These are phyloP conservation scores for Antheraea assamensis DNA, from an alignment of 2,888 invertebrate genomes.

Conservation along the genomic window DNA sequence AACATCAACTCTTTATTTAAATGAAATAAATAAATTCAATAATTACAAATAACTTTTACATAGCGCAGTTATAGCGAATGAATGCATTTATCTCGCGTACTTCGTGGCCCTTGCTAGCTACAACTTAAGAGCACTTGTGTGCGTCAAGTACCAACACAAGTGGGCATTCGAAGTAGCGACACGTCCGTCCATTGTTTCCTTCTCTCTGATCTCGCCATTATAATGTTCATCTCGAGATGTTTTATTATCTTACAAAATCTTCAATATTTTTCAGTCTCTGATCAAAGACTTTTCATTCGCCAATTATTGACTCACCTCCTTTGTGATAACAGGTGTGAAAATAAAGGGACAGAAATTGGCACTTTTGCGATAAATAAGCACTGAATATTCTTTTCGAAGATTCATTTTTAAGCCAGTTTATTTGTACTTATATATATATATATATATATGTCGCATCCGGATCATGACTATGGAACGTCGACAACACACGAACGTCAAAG, in stretches of 20 bases:
- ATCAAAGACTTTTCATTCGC: conserved; percentile 9
- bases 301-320: conserved; percentile 7
- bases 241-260: conserved; percentile 5
- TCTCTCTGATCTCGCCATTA: conserved; percentile 20
- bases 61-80: neutral
- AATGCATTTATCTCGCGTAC: neutral
- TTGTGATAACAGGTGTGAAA: conserved; percentile 5
- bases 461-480: too few species aligned
- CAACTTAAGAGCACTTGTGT: conserved; percentile 15
- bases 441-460: too few species aligned
- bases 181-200: conserved; percentile 23
- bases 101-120: conserved; percentile 13
- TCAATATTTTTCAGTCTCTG: conserved; percentile 11
- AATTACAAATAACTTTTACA: neutral
- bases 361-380: neutral
- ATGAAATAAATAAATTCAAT: neutral
- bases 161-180: conserved; percentile 19
- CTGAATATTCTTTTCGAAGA: neutral
- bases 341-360: neutral
- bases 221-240: neutral
- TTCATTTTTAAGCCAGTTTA: neutral
- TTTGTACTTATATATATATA: too few species aligned
- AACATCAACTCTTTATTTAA: too few species aligned
- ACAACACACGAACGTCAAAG: too few species aligned
- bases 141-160: conserved; percentile 18